Percentiles rank a stretch among this genome's conserved stretches.
These are phyloP conservation scores for Caenorhabditis japonica DNA, from an alignment of 2,888 invertebrate species.

Conservation along the genomic window DNA sequence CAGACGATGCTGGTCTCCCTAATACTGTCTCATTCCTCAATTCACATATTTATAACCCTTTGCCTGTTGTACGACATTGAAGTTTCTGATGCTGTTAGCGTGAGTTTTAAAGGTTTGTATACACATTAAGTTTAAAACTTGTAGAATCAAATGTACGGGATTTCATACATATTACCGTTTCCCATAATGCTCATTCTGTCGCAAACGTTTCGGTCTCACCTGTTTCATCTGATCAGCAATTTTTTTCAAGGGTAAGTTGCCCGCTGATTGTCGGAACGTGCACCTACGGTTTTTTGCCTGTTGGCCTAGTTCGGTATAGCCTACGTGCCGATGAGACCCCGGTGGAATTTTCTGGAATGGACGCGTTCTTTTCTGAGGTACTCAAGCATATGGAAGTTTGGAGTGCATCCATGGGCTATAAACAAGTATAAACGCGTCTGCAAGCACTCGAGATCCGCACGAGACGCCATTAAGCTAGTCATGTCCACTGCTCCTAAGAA, in stretches of 20 bases:
- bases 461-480: no score
- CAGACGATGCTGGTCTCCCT: conserved; percentile 56
- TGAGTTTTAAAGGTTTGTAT: conserved; percentile 4
- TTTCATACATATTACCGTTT: conserved; percentile 59
- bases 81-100: conserved; percentile 28
- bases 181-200: conserved; percentile 58
- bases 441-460: no score
- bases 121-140: neutral
- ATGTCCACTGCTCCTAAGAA: no score
- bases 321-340: no score
- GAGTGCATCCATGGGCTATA: no score
- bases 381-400: no score
- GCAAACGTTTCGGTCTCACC: conserved; percentile 58
- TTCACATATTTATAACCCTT: conserved; percentile 41
- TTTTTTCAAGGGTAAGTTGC: conserved; percentile 50
- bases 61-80: conserved; percentile 9
- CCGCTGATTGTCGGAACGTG: no score
- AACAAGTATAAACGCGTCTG: no score
- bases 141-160: conserved; percentile 55
- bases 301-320: no score
- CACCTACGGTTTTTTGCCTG: no score
- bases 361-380: no score
- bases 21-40: conserved; percentile 43
- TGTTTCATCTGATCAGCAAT: conserved; percentile 60
- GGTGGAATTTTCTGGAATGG: no score